Percentiles rank a stretch among this genome's conserved stretches.
phyloP scores from a whole-genome alignment of 2,797 vertebrate genomes.

The Syndactyla subalaris region DNA sequence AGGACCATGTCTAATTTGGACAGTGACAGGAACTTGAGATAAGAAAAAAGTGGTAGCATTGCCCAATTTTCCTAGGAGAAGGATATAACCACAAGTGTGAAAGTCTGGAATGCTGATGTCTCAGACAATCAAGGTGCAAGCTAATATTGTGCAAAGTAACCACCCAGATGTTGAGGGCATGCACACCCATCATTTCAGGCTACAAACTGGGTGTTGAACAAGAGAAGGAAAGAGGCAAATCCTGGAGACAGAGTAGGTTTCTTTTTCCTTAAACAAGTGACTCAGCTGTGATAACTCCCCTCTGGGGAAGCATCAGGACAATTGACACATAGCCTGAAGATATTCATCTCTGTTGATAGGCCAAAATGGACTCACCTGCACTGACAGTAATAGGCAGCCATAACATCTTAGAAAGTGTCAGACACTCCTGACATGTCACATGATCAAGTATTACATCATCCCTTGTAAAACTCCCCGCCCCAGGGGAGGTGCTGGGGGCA shows the following conservation, averaged over 20 bases:
- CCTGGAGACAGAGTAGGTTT: not conserved
- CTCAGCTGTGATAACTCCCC: not conserved
- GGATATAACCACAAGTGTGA: not conserved
- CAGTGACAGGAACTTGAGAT: not conserved
- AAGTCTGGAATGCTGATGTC: not conserved
- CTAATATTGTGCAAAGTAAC: not conserved
- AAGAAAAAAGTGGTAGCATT: not conserved
- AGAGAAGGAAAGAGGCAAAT: not conserved
- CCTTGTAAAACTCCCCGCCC: not conserved
- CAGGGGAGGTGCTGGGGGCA: not conserved
- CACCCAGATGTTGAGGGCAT: not conserved
- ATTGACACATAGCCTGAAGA: not conserved
- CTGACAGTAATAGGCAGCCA: not conserved
- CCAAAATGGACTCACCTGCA: not conserved
- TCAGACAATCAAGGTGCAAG: not conserved
- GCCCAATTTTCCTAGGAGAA: not conserved
- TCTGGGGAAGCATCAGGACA: not conserved
- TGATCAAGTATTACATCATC: not conserved
- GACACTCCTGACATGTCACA: not conserved
- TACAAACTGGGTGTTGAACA: not conserved
- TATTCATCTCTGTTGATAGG: not conserved
- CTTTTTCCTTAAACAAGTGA: not conserved
- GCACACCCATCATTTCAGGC: not conserved
- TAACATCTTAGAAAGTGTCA: not conserved
- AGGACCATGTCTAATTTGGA: not conserved